These are phyloP conservation scores for Buathra laborator DNA, from an alignment of 2,888 invertebrate species.

Conservation along the genomic window DNA sequence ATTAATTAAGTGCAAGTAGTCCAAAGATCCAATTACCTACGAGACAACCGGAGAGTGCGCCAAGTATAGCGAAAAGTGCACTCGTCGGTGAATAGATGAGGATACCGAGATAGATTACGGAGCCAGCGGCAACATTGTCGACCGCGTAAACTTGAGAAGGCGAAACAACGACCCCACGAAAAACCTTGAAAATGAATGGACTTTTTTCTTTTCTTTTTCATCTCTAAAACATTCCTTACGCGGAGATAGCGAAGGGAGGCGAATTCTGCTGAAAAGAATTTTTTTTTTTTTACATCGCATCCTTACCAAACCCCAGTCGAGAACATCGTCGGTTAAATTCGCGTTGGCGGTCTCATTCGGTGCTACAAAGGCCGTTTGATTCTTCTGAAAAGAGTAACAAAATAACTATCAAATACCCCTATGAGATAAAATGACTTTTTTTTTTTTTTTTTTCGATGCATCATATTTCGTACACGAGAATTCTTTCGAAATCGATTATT, in stretches of 20 bases:
- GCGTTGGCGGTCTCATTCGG: slow-evolving; percentile 71
- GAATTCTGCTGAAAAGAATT: background rate
- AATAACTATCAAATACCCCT: background rate
- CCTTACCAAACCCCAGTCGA: slow-evolving; percentile 84
- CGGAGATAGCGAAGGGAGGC: background rate
- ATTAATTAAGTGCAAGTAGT: background rate
- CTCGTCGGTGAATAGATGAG: slow-evolving; percentile 85
- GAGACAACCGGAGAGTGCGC: slow-evolving; percentile 82
- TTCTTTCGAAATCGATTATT: slow-evolving; percentile 61
- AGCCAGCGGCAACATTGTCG: slow-evolving; percentile 81
- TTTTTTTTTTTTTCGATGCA: too few relatives aligned
- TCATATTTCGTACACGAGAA: slow-evolving; percentile 23
- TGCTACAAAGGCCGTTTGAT: slow-evolving; percentile 75
- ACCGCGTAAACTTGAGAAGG: slow-evolving; percentile 84
- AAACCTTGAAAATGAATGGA: slow-evolving; percentile 78
- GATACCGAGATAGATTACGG: slow-evolving; percentile 83
- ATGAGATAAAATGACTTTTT: background rate
- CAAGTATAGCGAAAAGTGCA: slow-evolving; percentile 82
- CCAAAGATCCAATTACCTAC: slow-evolving; percentile 78
- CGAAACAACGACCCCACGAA: slow-evolving; percentile 83
- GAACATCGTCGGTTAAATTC: slow-evolving; percentile 68
- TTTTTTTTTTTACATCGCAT: background rate
- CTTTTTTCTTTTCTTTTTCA: background rate
- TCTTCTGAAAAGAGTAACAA: slow-evolving; percentile 76
- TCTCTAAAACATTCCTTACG: background rate